These are phyloP conservation scores for Capreolus pygargus DNA, from an alignment of 2,113 vertebrate species.

Conservation along the genomic window DNA sequence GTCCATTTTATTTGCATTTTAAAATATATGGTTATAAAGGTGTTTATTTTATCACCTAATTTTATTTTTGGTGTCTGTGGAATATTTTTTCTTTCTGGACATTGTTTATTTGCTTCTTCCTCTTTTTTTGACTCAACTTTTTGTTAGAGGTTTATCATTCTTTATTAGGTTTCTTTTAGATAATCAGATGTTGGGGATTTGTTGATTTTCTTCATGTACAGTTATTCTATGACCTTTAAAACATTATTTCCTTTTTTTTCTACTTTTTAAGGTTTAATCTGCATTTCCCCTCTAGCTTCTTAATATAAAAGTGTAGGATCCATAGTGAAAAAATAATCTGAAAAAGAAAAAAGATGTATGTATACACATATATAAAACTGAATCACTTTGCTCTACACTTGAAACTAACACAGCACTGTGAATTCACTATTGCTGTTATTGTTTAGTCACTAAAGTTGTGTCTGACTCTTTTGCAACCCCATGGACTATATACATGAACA, in stretches of 20 bases:
- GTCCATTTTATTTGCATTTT: background rate
- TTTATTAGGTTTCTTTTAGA: background rate
- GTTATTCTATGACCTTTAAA: background rate
- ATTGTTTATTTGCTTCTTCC: background rate
- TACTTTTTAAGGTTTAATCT: background rate
- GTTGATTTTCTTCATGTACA: background rate
- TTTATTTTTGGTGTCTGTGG: background rate
- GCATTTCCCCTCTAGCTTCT: background rate
- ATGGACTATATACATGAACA: background rate
- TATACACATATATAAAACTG: background rate
- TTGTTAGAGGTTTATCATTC: background rate
- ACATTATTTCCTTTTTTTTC: background rate
- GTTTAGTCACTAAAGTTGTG: background rate
- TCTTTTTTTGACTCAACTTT: background rate
- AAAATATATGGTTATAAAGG: background rate
- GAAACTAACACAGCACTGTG: background rate
- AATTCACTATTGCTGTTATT: background rate
- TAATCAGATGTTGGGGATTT: background rate
- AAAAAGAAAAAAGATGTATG: background rate
- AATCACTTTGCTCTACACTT: background rate
- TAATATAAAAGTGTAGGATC: background rate
- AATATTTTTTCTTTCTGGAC: background rate
- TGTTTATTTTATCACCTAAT: background rate
- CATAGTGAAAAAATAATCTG: background rate
- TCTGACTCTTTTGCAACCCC: background rate